Evolutionary conservation across 2,888 invertebrate genomes (phyloP).

Genomic region (Ectemnius continuus): DNA sequence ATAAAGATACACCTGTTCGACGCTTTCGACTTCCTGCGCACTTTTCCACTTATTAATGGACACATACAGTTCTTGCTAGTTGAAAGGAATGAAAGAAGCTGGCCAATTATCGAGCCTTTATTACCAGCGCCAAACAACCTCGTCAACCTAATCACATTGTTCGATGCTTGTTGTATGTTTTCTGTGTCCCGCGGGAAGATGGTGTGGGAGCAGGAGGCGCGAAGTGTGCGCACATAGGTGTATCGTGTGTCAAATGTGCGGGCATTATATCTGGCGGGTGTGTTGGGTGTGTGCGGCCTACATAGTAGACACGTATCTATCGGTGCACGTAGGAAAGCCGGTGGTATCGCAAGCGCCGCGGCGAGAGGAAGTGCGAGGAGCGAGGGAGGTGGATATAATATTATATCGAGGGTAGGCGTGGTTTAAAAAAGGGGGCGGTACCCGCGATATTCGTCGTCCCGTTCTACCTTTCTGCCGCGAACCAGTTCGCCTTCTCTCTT

Average conservation of each 20-base stretch:
- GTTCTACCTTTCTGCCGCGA: conserved; percentile 14
- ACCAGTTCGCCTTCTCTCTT: conserved; percentile 61
- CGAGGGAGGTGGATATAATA: conserved; percentile 62
- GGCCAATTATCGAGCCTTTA: no score
- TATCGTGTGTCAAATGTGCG: conserved; percentile 54
- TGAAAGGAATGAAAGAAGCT: no score
- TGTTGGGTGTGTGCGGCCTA: conserved; percentile 44
- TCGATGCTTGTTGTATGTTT: no score
- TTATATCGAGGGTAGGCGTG: conserved; percentile 74
- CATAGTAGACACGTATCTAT: conserved; percentile 45
- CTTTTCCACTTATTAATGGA: no score
- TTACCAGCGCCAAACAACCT: no score
- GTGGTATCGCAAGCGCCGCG: conserved; percentile 26
- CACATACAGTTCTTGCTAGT: no score
- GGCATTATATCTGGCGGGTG: conserved; percentile 51
- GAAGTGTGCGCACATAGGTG: conserved; percentile 32
- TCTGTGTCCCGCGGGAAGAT: not conserved
- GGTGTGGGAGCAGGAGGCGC: conserved; percentile 27
- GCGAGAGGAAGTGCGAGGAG: conserved; percentile 20
- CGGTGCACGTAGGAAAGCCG: conserved; percentile 22
- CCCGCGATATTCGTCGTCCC: conserved; percentile 61
- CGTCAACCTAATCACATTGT: no score
- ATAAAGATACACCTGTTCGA: no score
- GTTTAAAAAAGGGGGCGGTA: conserved; percentile 75
- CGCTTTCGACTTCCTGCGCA: no score